Conservation (phyloP, 1,140 invertebrate species). For the Meloidogyne hapla region DNA sequence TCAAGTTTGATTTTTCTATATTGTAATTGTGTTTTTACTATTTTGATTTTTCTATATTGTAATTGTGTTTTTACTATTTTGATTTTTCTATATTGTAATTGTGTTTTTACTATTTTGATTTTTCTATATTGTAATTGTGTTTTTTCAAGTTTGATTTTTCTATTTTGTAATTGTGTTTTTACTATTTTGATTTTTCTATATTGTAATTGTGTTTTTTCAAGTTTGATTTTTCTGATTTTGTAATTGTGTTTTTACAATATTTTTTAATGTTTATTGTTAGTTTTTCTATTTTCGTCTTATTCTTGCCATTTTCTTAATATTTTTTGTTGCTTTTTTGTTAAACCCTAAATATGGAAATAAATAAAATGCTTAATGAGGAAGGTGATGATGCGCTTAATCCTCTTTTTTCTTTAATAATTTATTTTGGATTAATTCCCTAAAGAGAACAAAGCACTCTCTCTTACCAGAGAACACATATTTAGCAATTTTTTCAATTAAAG, state of each 20-base stretch:
- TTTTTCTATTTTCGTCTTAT: background rate
- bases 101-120: background rate
- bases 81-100: too few relatives aligned
- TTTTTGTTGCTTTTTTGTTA: background rate
- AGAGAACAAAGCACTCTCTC: background rate
- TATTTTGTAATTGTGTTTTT: background rate
- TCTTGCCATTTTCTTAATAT: background rate
- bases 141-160: background rate
- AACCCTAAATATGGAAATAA: background rate
- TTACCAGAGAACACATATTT: background rate
- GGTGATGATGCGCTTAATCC: background rate
- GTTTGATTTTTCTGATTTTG: too few relatives aligned
- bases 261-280: too few relatives aligned
- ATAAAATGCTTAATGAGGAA: background rate
- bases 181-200: too few relatives aligned
- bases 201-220: too few relatives aligned
- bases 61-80: too few relatives aligned
- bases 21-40: background rate
- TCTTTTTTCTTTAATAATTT: background rate
- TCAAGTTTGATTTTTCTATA: background rate
- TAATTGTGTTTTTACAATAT: too few relatives aligned
- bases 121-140: background rate
- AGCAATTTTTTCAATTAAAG: background rate
- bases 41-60: too few relatives aligned
- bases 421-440: background rate